These are phyloP conservation scores for Todus mexicanus DNA, from an alignment of 2,797 vertebrate species.

Conservation along the genomic window DNA sequence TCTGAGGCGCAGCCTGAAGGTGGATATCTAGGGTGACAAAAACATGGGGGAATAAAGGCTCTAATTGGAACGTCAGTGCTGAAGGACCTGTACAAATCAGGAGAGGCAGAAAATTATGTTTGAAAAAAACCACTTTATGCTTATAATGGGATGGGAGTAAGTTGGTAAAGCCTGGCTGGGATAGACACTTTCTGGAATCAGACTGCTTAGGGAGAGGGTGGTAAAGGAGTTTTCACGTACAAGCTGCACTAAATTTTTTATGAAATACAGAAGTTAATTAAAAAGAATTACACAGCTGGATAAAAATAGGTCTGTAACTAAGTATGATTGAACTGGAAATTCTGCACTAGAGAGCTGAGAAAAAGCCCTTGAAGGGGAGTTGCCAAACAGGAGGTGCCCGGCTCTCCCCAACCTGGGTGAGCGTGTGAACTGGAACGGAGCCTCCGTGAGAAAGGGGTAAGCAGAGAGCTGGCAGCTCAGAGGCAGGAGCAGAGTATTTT, in stretches of 20 bases:
- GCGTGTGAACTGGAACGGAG: rapidly evolving
- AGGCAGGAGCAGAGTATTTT: background rate
- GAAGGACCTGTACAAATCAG: background rate
- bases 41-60: background rate
- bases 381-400: background rate
- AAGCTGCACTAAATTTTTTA: background rate
- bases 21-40: background rate
- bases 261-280: background rate
- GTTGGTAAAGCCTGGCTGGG: background rate
- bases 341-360: background rate
- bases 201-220: background rate
- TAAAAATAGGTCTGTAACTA: background rate
- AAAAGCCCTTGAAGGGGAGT: background rate
- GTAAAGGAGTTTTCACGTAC: background rate
- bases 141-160: background rate
- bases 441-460: background rate
- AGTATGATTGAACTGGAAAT: background rate
- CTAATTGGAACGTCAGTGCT: background rate
- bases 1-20: background rate
- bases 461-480: background rate
- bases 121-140: background rate
- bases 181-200: background rate
- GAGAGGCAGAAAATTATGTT: background rate
- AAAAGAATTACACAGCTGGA: background rate
- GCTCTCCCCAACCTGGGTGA: background rate